Percentiles rank a stretch among this genome's conserved stretches.
These are phyloP conservation scores for Ornithoptera priamus DNA, from an alignment of 2,888 invertebrate genomes.

Conservation along the genomic window DNA sequence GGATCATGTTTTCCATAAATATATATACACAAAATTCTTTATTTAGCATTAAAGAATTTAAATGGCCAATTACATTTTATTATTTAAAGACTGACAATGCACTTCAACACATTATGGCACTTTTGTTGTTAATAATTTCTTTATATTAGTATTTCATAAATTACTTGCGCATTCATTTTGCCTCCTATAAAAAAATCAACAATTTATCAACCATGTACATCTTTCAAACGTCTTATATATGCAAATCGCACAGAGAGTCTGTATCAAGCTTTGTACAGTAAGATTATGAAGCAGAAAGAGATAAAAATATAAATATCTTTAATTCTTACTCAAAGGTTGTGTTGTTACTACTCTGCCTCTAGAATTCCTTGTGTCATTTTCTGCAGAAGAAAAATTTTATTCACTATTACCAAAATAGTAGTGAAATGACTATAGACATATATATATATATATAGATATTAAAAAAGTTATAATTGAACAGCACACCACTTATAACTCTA, in stretches of 20 bases:
- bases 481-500: neutral
- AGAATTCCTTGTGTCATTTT: conserved; percentile 24
- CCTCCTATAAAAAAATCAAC: conserved; percentile 38
- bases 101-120: too few relatives aligned
- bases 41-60: too few relatives aligned
- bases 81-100: too few relatives aligned
- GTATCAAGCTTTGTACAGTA: neutral
- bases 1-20: too few relatives aligned
- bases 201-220: neutral
- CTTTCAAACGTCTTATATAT: neutral
- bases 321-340: conserved; percentile 5
- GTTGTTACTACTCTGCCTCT: conserved; percentile 10
- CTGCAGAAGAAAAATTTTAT: neutral
- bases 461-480: neutral
- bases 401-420: neutral
- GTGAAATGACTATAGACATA: neutral
- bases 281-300: neutral
- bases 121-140: neutral
- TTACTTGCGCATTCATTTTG: conserved; percentile 42
- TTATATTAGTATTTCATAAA: neutral
- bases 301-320: neutral
- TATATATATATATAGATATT: too few relatives aligned
- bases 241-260: too few relatives aligned
- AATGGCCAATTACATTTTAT: too few relatives aligned
- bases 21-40: too few relatives aligned